phyloP scores from a whole-genome alignment of 2,797 vertebrate genomes.

The Linurgus olivaceus region DNA sequence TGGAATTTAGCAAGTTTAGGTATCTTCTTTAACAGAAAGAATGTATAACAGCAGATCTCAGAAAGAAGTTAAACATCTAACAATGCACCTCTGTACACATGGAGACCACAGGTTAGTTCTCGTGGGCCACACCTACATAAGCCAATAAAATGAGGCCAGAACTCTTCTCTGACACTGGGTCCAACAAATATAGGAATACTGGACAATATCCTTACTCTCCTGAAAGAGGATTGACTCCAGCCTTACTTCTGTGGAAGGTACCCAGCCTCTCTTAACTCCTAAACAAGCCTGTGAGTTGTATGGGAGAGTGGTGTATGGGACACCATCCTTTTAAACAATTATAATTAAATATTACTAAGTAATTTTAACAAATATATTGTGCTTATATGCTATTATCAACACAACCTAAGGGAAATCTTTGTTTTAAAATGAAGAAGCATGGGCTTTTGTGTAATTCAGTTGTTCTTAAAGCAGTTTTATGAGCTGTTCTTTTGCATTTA shows the following conservation, averaged over 20 bases:
- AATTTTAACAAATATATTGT: background rate
- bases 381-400: background rate
- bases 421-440: background rate
- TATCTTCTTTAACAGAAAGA: background rate
- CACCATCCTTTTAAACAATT: background rate
- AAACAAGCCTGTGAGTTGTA: background rate
- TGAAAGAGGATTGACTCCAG: background rate
- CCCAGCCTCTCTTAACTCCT: background rate
- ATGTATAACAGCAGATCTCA: background rate
- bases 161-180: background rate
- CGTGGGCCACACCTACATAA: background rate
- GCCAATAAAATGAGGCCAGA: background rate
- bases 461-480: background rate
- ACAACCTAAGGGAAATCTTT: background rate
- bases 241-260: background rate
- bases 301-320: background rate
- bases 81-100: fast-evolving
- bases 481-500: background rate
- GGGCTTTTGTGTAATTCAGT: background rate
- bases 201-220: background rate
- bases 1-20: background rate
- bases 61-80: background rate
- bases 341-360: background rate
- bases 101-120: background rate
- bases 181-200: background rate